Base-by-base conservation (phyloP, 1,140 invertebrate genomes). In the Neuroterus valhalla region DNA sequence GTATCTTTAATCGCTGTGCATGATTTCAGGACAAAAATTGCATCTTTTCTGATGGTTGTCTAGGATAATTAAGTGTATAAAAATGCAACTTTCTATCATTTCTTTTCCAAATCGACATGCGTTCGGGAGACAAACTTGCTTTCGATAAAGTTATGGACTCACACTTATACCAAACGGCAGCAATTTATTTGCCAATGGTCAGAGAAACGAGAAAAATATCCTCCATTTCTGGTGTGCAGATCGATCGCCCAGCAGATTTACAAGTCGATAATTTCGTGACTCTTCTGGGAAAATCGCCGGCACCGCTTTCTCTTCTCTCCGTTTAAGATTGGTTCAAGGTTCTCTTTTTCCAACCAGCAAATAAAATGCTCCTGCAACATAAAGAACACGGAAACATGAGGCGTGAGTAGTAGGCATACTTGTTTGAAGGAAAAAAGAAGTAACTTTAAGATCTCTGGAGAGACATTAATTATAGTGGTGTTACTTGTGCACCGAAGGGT, bases 221-320 rank as follows among this genome's bases (percentile, higher is more conserved):
- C 55, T 31, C 55, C 55, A 62, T 62, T 62, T 62, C 73, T 23
- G 19, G 23, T 67, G 42, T 38, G 48, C 17, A 43, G 44, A 21
- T 26, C 26, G 17, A 78, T 74, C 62, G 68, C 66, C 73, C 68
- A 42, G 72, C 78, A 50, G 79, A 81, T 82, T 83, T 81, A 81
- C 82, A 80, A 83, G 72, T 78, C 71, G 79, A 76, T 77, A 77
- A 85, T 85, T 82, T 84, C 76, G 77, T 82, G 77, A 71, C 76
- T 81, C 76, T 82, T 85, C 84, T 82, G 79, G 77, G 84, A 85
- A 86, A 86, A 85, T 69, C 66, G 75, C 75, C 67, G 76, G 75
- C 70, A 80, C 74, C 78, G 82, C 85, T 85, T 86, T 85, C 83
- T 86, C 84, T 81, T 75, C 68, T 48, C 76, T 76, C 75, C 80